Evolutionary conservation across 2,797 vertebrate genomes (phyloP).

Genomic region (Etheostoma nigrum): DNA sequence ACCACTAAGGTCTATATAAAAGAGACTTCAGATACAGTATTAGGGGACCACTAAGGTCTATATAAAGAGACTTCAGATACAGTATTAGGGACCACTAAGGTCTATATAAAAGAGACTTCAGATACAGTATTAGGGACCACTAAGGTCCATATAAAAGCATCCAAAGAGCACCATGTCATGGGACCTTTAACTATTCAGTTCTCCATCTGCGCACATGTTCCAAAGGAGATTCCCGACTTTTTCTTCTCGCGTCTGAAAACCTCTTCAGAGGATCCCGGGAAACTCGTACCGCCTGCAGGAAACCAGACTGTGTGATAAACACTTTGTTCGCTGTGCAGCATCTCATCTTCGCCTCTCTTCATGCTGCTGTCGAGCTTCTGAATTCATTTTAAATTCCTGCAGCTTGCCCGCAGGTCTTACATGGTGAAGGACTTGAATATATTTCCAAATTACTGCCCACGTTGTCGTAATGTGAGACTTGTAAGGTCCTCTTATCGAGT

Average conservation of each 20-base stretch:
- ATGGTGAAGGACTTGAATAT: constrained; percentile 38
- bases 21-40: too few species aligned
- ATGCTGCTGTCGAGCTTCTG: constrained; percentile 43
- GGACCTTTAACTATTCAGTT: constrained; percentile 34
- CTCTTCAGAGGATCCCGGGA: constrained; percentile 58
- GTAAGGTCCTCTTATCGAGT: not conserved
- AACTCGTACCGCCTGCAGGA: constrained; percentile 54
- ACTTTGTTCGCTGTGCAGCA: constrained; percentile 55
- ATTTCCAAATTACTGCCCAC: constrained; percentile 27
- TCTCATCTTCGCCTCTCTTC: constrained; percentile 45
- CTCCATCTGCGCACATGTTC: constrained; percentile 37
- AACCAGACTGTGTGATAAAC: constrained; percentile 48
- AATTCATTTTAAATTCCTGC: constrained; percentile 51
- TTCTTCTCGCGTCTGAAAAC: constrained; percentile 21
- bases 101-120: too few species aligned
- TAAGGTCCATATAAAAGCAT: too few species aligned
- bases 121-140: too few species aligned
- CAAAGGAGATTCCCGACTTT: constrained; percentile 40
- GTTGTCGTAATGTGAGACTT: constrained; percentile 42
- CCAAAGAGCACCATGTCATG: too few species aligned
- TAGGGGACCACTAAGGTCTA: too few species aligned
- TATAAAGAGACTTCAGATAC: too few species aligned
- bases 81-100: too few species aligned
- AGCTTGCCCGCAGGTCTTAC: constrained; percentile 48
- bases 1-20: too few species aligned